Percentiles rank a stretch among this genome's conserved stretches.
phyloP scores from a whole-genome alignment of 1,140 invertebrate genomes.

The Glomeris maerens region DNA sequence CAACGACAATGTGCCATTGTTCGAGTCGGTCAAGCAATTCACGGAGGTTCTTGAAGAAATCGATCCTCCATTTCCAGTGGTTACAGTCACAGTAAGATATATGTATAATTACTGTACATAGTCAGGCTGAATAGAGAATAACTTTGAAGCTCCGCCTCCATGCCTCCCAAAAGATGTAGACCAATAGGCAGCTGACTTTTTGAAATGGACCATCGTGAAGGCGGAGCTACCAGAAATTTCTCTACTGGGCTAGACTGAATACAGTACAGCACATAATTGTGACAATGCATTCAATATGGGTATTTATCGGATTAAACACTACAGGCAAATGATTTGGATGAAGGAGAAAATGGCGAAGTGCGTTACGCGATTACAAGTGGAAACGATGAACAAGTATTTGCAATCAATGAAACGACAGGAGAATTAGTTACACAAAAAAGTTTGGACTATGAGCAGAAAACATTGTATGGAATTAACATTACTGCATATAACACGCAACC shows the following conservation, averaged over 20 bases:
- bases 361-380: constrained; percentile 32
- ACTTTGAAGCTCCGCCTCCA: too few relatives aligned
- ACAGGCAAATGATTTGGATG: constrained; percentile 30
- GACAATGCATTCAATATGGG: too few relatives aligned
- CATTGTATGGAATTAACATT: constrained; percentile 21
- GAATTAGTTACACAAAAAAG: constrained; percentile 22
- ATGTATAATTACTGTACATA: too few relatives aligned
- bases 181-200: too few relatives aligned
- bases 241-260: too few relatives aligned
- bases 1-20: constrained; percentile 24
- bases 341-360: constrained; percentile 29
- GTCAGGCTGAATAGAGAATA: too few relatives aligned
- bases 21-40: constrained; percentile 20
- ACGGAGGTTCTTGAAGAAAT: constrained; percentile 24
- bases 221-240: too few relatives aligned
- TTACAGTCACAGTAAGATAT: constrained; percentile 42
- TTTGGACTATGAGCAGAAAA: constrained; percentile 21
- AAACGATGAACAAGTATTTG: constrained; percentile 30
- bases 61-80: constrained; percentile 35
- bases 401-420: constrained; percentile 28
- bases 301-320: too few relatives aligned
- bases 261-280: too few relatives aligned
- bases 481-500: constrained; percentile 22
- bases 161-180: too few relatives aligned
- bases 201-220: too few relatives aligned